phyloP scores from a whole-genome alignment of 2,888 invertebrate genomes.

The Rambutsinella grinnellia region DNA sequence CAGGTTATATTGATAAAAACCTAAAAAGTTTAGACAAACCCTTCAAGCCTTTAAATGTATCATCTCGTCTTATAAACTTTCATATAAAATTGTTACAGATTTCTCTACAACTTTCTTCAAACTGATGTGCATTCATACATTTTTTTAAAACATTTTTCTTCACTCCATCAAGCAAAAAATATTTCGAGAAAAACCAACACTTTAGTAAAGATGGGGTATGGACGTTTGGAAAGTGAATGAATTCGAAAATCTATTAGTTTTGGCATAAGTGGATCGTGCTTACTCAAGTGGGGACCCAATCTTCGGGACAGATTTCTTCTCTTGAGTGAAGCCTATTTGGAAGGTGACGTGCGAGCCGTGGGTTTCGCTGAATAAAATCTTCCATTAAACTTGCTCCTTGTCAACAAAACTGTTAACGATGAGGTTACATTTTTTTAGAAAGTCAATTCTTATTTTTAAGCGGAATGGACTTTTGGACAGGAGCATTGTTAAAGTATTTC shows the following conservation, averaged over 20 bases:
- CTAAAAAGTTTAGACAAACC: not conserved
- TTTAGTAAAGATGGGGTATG: slow-evolving; percentile 18
- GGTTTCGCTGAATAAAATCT: no score
- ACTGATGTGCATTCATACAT: not conserved
- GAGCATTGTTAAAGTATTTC: no score
- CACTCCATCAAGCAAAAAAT: slow-evolving; percentile 38
- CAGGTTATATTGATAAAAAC: not conserved
- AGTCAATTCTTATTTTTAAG: no score
- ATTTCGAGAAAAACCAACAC: slow-evolving; percentile 15
- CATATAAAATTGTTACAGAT: not conserved
- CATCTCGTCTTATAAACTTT: not conserved
- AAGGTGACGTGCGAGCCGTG: no score
- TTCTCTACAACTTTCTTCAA: not conserved
- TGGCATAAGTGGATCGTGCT: not conserved
- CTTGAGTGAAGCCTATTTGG: not conserved
- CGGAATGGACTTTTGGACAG: no score
- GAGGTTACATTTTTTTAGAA: no score
- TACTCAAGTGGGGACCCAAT: no score
- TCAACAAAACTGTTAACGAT: no score
- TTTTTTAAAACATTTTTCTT: slow-evolving; percentile 11
- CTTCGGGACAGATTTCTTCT: no score
- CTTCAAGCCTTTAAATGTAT: not conserved
- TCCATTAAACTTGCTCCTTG: no score
- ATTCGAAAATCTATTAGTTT: not conserved
- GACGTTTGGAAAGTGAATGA: not conserved